Evolutionary conservation across 2,888 invertebrate genomes (phyloP).

Genomic region (Calliscelio sp.): DNA sequence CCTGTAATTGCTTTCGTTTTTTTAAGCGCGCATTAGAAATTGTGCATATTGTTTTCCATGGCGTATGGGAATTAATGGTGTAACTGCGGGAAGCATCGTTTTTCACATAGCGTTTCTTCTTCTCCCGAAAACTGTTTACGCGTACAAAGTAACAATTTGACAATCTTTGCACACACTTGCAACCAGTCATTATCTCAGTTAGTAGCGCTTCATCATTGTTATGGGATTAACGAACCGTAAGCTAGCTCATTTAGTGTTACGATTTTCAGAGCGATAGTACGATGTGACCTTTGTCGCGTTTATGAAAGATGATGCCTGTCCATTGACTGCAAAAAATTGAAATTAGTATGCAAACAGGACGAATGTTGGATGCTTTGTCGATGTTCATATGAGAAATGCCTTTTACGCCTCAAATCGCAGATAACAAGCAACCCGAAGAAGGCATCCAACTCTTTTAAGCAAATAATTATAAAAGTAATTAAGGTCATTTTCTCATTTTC

Average conservation of each 20-base stretch:
- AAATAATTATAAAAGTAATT: not conserved
- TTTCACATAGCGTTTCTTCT: slow-evolving; percentile 25
- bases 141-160: slow-evolving; percentile 62
- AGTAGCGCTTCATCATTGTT: slow-evolving; percentile 69
- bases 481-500: not conserved
- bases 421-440: slow-evolving; percentile 2
- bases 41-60: slow-evolving; percentile 37
- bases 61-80: slow-evolving; percentile 45
- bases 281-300: slow-evolving; percentile 40
- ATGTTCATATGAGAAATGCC: slow-evolving; percentile 25
- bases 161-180: slow-evolving; percentile 39
- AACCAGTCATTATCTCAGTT: slow-evolving; percentile 58
- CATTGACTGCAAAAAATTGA: slow-evolving; percentile 3
- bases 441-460: slow-evolving; percentile 1
- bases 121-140: slow-evolving; percentile 42
- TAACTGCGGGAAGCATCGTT: slow-evolving; percentile 24
- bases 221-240: slow-evolving; percentile 71
- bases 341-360: slow-evolving; percentile 37
- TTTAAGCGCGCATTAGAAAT: slow-evolving; percentile 5
- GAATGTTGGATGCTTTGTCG: slow-evolving; percentile 33
- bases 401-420: not conserved
- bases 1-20: slow-evolving; percentile 37
- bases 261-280: slow-evolving; percentile 67
- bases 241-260: slow-evolving; percentile 64
- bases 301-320: slow-evolving; percentile 41